These are phyloP conservation scores for Coregonus sp. DNA, from an alignment of 2,797 vertebrate species.

Conservation along the genomic window DNA sequence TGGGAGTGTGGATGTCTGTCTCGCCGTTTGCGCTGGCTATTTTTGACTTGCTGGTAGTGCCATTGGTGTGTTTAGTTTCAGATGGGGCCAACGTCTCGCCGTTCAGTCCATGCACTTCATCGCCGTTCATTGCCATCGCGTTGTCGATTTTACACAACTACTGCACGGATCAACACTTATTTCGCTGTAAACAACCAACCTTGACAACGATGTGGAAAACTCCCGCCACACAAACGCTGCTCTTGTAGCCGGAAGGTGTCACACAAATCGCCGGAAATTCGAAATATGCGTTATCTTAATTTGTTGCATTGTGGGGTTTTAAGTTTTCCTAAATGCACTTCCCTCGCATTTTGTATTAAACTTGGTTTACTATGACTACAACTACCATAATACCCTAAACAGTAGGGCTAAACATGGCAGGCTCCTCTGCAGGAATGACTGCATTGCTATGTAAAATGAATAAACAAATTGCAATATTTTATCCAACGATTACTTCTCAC, in stretches of 20 bases:
- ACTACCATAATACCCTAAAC: conserved; percentile 33
- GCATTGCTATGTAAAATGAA: conserved; percentile 52
- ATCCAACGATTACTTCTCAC: conserved; percentile 20
- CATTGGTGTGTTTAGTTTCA: conserved; percentile 13
- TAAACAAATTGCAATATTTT: conserved; percentile 42
- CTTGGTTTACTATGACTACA: conserved; percentile 62
- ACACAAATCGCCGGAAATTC: background rate
- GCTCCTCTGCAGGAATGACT: conserved; percentile 42
- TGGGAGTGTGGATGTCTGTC: background rate
- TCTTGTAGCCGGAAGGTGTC: conserved; percentile 44
- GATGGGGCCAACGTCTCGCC: background rate
- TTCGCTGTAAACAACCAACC: conserved; percentile 5
- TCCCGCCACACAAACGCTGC: conserved; percentile 18
- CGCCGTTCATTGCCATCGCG: conserved; percentile 65
- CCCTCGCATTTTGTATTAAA: accelerated
- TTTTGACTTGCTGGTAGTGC: background rate
- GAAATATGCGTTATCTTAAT: no score
- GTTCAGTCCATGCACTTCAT: background rate
- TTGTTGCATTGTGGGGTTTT: conserved; percentile 44
- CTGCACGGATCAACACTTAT: background rate
- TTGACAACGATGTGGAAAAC: conserved; percentile 27
- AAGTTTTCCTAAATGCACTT: conserved; percentile 40
- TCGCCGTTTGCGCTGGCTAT: conserved; percentile 28
- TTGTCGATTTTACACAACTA: accelerated
- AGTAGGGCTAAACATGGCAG: conserved; percentile 64